Percentiles rank a stretch among this genome's conserved stretches.
Evolutionary conservation across 2,113 vertebrate species (phyloP).

Genomic region (Gopherus flavomarginatus): DNA sequence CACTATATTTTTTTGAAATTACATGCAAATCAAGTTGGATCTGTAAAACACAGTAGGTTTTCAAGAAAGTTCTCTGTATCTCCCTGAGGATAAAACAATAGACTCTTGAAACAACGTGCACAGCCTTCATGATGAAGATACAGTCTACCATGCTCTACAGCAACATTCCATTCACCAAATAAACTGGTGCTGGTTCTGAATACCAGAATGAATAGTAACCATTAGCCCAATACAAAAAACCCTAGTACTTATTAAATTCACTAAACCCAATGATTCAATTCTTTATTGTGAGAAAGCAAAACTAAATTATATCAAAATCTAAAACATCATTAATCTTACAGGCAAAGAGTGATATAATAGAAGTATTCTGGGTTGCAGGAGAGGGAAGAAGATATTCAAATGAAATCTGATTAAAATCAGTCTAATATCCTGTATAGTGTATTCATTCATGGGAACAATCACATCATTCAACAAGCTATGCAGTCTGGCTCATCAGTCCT

Average conservation of each 20-base stretch:
- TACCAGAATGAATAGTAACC: neutral
- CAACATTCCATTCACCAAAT: neutral
- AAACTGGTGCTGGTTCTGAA: neutral
- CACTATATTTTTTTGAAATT: neutral
- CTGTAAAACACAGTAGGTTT: neutral
- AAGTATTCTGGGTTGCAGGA: neutral
- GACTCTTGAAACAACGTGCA: neutral
- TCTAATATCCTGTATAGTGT: neutral
- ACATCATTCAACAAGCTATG: neutral
- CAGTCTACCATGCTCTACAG: neutral
- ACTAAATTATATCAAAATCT: neutral
- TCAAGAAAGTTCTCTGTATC: fast-evolving
- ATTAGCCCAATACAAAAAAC: neutral
- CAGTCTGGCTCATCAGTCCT: neutral
- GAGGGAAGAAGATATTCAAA: neutral
- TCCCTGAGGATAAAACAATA: neutral
- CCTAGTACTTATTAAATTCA: neutral
- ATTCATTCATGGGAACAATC: slow-evolving; percentile 6
- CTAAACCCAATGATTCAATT: neutral
- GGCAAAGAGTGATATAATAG: neutral
- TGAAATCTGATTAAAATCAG: neutral
- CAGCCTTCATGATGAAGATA: neutral
- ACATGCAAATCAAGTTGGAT: neutral
- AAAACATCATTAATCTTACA: neutral
- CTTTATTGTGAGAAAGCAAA: neutral